Conservation (phyloP, 2,797 vertebrate species). For the Benthosema pterotum region DNA sequence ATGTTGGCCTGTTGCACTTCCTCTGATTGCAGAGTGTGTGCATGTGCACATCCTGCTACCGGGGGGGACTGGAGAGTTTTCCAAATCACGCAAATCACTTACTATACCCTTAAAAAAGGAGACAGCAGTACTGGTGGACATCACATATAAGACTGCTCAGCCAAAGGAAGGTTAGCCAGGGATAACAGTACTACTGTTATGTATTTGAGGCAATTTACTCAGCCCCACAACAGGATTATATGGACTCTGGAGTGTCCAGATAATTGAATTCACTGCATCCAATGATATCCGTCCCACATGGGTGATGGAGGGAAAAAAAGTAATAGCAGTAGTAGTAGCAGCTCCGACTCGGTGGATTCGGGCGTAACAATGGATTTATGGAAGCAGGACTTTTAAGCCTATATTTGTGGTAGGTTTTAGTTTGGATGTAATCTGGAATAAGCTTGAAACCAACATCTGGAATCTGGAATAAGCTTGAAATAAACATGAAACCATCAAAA, state of each 20-base stretch:
- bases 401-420: slow-evolving; percentile 37
- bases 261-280: slow-evolving; percentile 75
- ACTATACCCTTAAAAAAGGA: too few relatives aligned
- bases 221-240: slow-evolving; percentile 71
- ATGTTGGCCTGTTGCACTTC: too few relatives aligned
- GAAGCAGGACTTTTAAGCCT: slow-evolving; percentile 43
- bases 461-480: too few relatives aligned
- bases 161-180: slow-evolving; percentile 34
- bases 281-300: slow-evolving; percentile 67
- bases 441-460: too few relatives aligned
- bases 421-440: slow-evolving; percentile 42
- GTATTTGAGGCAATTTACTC: slow-evolving; percentile 64
- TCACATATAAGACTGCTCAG: slow-evolving; percentile 16
- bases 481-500: too few relatives aligned
- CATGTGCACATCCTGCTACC: too few relatives aligned
- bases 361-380: slow-evolving; percentile 52
- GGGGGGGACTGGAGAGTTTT: too few relatives aligned
- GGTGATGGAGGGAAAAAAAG: slow-evolving; percentile 54
- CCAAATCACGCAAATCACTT: too few relatives aligned
- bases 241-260: slow-evolving; percentile 69
- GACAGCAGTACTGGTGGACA: slow-evolving; percentile 9
- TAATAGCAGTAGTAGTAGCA: slow-evolving; percentile 45
- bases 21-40: too few relatives aligned
- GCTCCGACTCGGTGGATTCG: slow-evolving; percentile 53
- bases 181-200: slow-evolving; percentile 61